Conservation (phyloP, 2,888 invertebrate species). For the Sialis fuliginosa region DNA sequence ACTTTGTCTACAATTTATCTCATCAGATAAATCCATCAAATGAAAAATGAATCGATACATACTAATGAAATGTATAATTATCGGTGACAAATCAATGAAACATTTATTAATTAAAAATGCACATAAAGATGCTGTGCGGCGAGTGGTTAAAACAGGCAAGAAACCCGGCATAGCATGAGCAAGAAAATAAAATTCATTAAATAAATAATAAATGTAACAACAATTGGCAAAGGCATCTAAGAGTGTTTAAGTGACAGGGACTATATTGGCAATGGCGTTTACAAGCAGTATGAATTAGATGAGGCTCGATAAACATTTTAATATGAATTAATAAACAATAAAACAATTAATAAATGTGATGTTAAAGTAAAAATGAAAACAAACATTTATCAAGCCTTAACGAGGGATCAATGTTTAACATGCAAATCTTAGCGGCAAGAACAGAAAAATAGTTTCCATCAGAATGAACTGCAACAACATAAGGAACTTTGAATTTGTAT, state of each 20-base stretch:
- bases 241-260: neutral
- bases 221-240: neutral
- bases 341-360: too few relatives aligned
- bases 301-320: neutral
- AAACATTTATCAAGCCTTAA: too few relatives aligned
- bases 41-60: neutral
- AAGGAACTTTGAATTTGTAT: too few relatives aligned
- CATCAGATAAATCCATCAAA: neutral
- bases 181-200: constrained; percentile 1
- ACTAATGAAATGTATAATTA: constrained; percentile 1
- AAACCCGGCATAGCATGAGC: constrained; percentile 6
- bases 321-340: too few relatives aligned
- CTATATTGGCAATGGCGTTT: neutral
- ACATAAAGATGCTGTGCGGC: constrained; percentile 4
- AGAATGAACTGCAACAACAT: too few relatives aligned
- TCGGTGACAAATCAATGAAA: constrained; percentile 4
- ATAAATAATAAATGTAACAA: neutral
- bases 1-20: constrained; percentile 4
- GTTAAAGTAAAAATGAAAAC: too few relatives aligned
- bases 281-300: neutral
- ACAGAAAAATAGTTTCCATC: too few relatives aligned
- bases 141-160: constrained; percentile 6
- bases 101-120: constrained; percentile 4
- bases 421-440: too few relatives aligned
- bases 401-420: too few relatives aligned